Percentiles rank a stretch among this genome's conserved stretches.
Conservation (phyloP, 2,888 invertebrate genomes). For the Pachymerium ferrugineum region DNA sequence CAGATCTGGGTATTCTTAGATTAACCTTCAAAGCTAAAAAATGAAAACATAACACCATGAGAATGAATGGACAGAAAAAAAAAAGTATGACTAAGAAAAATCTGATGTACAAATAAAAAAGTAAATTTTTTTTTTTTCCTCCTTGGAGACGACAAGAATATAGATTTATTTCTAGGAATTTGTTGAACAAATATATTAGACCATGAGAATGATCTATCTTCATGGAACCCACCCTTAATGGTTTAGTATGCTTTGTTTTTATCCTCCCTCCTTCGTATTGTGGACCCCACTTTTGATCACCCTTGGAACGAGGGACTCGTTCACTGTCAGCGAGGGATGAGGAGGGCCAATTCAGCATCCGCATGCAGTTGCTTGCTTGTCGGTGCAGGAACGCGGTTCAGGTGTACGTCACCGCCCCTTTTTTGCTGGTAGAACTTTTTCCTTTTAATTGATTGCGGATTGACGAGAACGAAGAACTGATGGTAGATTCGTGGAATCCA, state of each 20-base stretch:
- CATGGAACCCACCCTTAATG: conserved; percentile 1
- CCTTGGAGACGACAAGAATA: neutral
- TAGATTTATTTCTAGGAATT: conserved; percentile 13
- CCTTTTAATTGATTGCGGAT: neutral
- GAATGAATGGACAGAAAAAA: no score
- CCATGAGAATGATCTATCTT: neutral
- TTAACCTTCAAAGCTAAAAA: no score
- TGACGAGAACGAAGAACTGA: conserved; percentile 6
- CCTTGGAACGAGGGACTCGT: conserved; percentile 1
- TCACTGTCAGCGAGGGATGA: conserved; percentile 9
- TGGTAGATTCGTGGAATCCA: neutral
- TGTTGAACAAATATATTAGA: neutral
- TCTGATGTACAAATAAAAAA: no score
- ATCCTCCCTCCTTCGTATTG: neutral
- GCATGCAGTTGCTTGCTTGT: conserved; percentile 16
- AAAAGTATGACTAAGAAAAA: no score
- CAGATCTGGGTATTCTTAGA: no score
- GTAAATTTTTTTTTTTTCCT: no score
- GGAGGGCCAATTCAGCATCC: conserved; percentile 8
- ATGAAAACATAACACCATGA: no score
- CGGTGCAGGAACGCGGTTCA: conserved; percentile 4
- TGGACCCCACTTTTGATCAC: conserved; percentile 16
- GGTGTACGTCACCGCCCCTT: conserved; percentile 5
- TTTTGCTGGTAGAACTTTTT: neutral
- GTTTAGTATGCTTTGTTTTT: neutral